phyloP scores from a whole-genome alignment of 2,797 vertebrate species.

The Aplochiton taeniatus region DNA sequence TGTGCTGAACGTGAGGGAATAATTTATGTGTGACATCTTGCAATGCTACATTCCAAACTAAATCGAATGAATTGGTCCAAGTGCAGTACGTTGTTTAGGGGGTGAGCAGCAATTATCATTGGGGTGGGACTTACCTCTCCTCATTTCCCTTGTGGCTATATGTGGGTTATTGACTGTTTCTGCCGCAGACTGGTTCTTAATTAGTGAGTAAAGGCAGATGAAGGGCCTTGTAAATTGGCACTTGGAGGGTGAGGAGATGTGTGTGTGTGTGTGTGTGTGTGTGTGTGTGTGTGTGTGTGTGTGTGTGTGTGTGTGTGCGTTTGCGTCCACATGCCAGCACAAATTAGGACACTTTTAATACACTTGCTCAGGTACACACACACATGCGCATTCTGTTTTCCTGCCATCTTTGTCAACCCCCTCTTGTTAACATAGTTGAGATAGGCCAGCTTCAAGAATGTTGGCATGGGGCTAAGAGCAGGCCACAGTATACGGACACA shows the following conservation, averaged over 20 bases:
- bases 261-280: constrained; percentile 14
- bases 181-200: constrained; percentile 39
- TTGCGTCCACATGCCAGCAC: neutral
- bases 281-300: neutral
- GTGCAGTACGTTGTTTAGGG: neutral
- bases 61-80: no score
- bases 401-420: no score
- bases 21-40: no score
- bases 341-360: constrained; percentile 31
- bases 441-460: no score
- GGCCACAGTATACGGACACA: no score
- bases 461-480: no score
- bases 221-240: constrained; percentile 43
- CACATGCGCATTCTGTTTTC: no score
- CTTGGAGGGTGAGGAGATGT: constrained; percentile 27
- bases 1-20: no score
- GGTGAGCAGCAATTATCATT: neutral
- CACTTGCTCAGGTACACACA: constrained; percentile 16
- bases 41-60: no score
- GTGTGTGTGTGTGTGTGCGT: no score
- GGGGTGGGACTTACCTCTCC: neutral
- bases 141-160: neutral
- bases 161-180: constrained; percentile 28
- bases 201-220: constrained; percentile 47
- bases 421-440: no score